A percentile compares a stretch with the other conserved stretches of the same genome.
Conservation (phyloP, 2,113 vertebrate genomes). For the Ceyx melanurus region DNA sequence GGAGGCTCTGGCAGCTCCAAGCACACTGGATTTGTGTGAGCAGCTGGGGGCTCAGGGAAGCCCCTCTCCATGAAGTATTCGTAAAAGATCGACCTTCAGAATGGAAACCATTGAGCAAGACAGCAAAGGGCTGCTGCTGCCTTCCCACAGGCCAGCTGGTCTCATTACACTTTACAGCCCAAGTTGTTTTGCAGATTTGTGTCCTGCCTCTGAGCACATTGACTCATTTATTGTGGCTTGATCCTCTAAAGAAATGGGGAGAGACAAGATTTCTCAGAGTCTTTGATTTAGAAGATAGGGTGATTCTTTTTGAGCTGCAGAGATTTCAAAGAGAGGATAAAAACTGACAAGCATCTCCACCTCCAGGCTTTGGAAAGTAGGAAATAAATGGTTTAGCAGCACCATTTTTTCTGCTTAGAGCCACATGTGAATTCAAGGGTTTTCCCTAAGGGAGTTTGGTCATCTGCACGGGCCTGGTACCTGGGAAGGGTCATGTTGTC, state of each 20-base stretch:
- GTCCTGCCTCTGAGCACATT: neutral
- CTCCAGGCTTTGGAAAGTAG: conserved; percentile 22
- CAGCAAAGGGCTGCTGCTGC: neutral
- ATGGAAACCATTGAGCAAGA: neutral
- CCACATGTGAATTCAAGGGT: neutral
- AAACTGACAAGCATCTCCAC: conserved; percentile 18
- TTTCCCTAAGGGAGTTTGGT: neutral
- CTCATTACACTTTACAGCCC: neutral
- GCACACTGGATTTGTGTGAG: neutral
- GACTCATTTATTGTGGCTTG: neutral
- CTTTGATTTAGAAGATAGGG: conserved; percentile 40
- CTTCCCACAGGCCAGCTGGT: neutral
- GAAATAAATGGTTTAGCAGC: conserved; percentile 3
- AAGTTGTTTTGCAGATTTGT: neutral
- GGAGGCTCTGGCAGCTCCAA: neutral
- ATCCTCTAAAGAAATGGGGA: neutral
- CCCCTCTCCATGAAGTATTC: accelerated
- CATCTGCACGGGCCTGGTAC: neutral
- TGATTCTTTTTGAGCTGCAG: conserved; percentile 7
- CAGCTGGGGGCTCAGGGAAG: neutral
- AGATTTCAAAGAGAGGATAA: conserved; percentile 28
- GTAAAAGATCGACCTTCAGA: neutral
- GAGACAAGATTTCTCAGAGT: neutral
- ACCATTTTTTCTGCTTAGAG: neutral
- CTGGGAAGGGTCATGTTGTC: neutral